Percentiles rank a stretch among this genome's conserved stretches.
These are phyloP conservation scores for Pantherophis guttatus DNA, from an alignment of 2,113 vertebrate genomes.

Conservation along the genomic window DNA sequence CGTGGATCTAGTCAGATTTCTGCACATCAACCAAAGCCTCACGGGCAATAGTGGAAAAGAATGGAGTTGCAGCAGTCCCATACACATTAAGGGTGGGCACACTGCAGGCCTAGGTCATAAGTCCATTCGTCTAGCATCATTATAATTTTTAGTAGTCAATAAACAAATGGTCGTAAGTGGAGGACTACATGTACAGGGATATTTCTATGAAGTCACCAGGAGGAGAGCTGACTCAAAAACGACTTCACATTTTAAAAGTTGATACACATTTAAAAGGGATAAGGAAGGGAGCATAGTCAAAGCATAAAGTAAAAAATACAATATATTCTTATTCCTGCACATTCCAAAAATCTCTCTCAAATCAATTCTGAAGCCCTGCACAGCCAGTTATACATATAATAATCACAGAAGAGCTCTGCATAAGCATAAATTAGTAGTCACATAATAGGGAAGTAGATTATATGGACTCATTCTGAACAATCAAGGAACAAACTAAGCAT, in stretches of 20 bases:
- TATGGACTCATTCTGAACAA: background rate
- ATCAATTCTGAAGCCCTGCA: background rate
- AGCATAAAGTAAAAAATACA: background rate
- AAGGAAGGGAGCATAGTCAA: background rate
- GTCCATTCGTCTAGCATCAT: background rate
- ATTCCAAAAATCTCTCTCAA: background rate
- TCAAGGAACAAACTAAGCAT: background rate
- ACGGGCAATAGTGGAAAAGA: background rate
- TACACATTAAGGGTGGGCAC: background rate
- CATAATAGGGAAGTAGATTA: background rate
- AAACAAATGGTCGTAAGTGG: background rate
- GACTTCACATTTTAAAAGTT: background rate
- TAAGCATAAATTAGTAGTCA: background rate
- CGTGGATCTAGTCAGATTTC: background rate
- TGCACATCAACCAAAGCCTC: background rate
- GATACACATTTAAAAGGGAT: too few species aligned
- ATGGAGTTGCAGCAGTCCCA: background rate
- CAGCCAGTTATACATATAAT: background rate
- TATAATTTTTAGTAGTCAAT: background rate
- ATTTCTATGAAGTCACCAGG: background rate
- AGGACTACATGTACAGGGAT: background rate
- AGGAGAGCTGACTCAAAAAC: background rate
- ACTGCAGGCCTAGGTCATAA: background rate
- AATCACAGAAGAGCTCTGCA: background rate
- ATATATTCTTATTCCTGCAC: background rate